Base-by-base conservation (phyloP, 2,113 vertebrate genomes). In the Pelobates fuscus region DNA sequence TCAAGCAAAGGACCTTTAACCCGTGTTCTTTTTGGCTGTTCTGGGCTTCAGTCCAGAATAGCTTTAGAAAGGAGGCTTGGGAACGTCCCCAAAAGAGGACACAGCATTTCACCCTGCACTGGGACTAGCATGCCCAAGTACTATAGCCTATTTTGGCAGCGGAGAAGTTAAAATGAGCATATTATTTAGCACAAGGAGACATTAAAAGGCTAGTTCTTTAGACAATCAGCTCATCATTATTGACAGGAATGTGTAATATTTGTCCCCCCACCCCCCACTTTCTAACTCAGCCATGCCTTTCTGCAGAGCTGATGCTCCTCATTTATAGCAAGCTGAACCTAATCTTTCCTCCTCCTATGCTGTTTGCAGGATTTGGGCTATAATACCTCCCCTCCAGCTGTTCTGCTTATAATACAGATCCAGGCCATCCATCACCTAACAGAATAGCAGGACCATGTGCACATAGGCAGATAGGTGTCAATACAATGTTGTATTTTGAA, bases 21-120 rank as follows among this genome's bases (percentile, higher is more conserved):
- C 72, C 24, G 37, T 75, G 72, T 67, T 63, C 72, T 67, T 67
- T 59, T 67, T 21, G 63, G 72, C 54, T 60, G 72, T 75, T 75
- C 72, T 75, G 52, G 72, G 72, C 72, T 2, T 8, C 20, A 15
- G 4, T 60, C 72, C 72, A 75, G 18, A 46, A 67, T 59, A 52
- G 63, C 23, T 58, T 74, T 74, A 74, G 62, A 32, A 66, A 58
- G 30, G 52, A 57, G 32, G 52, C 41, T 21, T 58, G 72, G 37
- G 72, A 66, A 67, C 63, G 14, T 67, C 72, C 54, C 62, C 15
- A 3, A 6, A 1, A 55, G 49, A 26, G 61, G 71, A 65, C 62
- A 18, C 30, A 65, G 23, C 12, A 55, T 66, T 44, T 57, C 2
- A 21, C 18, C 27, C 27, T 26, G 15, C 30, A 11, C 10, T 29